These are phyloP conservation scores for Arrhamphus sclerolepis DNA, from an alignment of 2,797 vertebrate genomes.

Conservation along the genomic window DNA sequence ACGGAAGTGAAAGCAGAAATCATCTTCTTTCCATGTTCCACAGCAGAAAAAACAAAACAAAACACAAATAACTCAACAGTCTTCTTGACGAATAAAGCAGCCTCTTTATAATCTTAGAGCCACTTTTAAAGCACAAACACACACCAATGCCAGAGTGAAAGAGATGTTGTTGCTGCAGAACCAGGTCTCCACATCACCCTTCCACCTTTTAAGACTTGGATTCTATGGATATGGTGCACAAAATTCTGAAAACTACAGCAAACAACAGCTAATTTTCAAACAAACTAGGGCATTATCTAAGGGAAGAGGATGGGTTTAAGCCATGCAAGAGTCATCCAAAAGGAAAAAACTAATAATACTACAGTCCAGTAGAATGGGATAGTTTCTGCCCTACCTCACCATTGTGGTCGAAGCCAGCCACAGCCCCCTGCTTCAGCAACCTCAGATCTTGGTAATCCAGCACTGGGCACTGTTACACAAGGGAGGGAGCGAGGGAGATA, in stretches of 20 bases:
- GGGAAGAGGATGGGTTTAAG: constrained; percentile 4
- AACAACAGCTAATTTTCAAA: not conserved
- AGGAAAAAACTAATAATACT: constrained; percentile 8
- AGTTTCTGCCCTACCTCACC: constrained; percentile 83
- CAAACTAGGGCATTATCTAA: not conserved
- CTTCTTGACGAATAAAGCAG: constrained; percentile 4
- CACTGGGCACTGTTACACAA: constrained; percentile 74
- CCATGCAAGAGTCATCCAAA: not conserved
- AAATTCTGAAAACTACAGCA: constrained; percentile 9
- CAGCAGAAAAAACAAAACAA: not conserved
- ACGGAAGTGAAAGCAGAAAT: constrained; percentile 4
- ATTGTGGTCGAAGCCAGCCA: constrained; percentile 78
- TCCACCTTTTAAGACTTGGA: constrained; percentile 16
- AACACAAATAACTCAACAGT: constrained; percentile 10
- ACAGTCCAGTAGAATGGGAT: constrained; percentile 15
- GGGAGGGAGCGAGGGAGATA: constrained; percentile 52
- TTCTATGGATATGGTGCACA: constrained; percentile 3
- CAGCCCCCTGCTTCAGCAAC: constrained; percentile 61
- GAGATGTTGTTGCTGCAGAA: not conserved
- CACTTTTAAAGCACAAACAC: constrained; percentile 14
- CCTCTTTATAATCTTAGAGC: constrained; percentile 2
- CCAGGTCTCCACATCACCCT: not conserved
- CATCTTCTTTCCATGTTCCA: constrained; percentile 2
- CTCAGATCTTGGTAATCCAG: constrained; percentile 76
- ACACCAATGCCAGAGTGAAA: not conserved